Conservation (phyloP, 1,140 invertebrate genomes). For the Dysdera silvatica region DNA sequence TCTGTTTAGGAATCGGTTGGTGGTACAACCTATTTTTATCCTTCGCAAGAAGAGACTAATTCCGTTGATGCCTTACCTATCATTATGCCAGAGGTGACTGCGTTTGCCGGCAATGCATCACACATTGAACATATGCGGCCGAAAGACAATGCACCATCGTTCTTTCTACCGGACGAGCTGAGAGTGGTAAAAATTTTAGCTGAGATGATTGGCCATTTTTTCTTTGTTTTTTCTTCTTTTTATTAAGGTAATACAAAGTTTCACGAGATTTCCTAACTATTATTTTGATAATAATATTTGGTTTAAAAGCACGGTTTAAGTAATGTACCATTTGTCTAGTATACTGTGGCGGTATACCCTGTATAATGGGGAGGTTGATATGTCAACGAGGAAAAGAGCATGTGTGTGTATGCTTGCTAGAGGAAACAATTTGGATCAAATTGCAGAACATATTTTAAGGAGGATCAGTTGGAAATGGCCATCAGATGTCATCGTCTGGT, state of each 20-base stretch:
- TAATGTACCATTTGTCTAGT: too few species aligned
- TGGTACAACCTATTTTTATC: slow-evolving; percentile 87
- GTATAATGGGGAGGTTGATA: too few species aligned
- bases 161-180: slow-evolving; percentile 67
- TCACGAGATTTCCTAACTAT: background rate
- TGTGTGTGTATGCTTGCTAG: too few species aligned
- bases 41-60: slow-evolving; percentile 32
- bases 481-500: too few species aligned
- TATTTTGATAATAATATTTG: background rate
- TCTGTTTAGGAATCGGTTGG: slow-evolving; percentile 74
- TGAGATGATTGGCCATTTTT: background rate
- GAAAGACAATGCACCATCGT: slow-evolving; percentile 46
- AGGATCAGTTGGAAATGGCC: too few species aligned
- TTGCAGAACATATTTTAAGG: too few species aligned
- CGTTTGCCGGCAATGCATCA: slow-evolving; percentile 60
- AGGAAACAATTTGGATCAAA: too few species aligned
- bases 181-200: slow-evolving; percentile 47
- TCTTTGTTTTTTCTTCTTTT: background rate
- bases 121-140: slow-evolving; percentile 49
- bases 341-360: too few species aligned
- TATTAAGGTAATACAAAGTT: background rate
- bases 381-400: too few species aligned
- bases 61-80: slow-evolving; percentile 26
- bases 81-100: slow-evolving; percentile 48
- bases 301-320: too few species aligned